These are phyloP conservation scores for Paguma larvata DNA, from an alignment of 2,797 vertebrate genomes.

Conservation along the genomic window DNA sequence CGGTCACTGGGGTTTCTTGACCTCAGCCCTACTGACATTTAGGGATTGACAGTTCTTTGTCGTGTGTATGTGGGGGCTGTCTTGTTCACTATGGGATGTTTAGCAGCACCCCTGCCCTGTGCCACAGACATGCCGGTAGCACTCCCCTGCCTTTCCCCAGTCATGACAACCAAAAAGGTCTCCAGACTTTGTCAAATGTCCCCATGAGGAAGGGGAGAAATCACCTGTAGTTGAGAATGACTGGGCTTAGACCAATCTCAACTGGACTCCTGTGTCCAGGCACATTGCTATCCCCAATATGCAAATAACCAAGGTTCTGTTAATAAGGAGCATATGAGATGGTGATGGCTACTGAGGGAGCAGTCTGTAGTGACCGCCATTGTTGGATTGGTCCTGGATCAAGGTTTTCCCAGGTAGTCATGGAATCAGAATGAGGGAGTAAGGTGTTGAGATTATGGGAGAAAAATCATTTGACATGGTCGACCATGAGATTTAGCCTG, in stretches of 20 bases:
- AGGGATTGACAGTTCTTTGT: neutral
- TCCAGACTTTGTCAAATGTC: conserved; percentile 18
- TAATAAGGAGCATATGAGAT: neutral
- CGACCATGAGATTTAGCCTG: neutral
- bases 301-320: neutral
- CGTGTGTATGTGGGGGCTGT: neutral
- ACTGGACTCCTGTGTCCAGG: neutral
- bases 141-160: neutral
- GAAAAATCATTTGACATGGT: neutral
- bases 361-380: neutral
- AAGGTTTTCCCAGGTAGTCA: neutral
- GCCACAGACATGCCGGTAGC: too few species aligned
- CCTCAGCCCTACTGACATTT: neutral
- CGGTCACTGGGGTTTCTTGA: neutral
- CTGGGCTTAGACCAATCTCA: neutral
- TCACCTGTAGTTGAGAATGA: neutral
- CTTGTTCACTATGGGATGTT: neutral
- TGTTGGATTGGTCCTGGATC: neutral
- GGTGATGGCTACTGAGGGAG: neutral
- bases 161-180: neutral
- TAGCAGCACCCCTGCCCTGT: neutral
- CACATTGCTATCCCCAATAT: neutral
- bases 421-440: neutral
- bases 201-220: neutral
- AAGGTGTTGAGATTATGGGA: neutral